Evolutionary conservation across 2,888 invertebrate genomes (phyloP), one percentile per base, ranked within the genome.

Genomic region (Diloba caeruleocephala): DNA sequence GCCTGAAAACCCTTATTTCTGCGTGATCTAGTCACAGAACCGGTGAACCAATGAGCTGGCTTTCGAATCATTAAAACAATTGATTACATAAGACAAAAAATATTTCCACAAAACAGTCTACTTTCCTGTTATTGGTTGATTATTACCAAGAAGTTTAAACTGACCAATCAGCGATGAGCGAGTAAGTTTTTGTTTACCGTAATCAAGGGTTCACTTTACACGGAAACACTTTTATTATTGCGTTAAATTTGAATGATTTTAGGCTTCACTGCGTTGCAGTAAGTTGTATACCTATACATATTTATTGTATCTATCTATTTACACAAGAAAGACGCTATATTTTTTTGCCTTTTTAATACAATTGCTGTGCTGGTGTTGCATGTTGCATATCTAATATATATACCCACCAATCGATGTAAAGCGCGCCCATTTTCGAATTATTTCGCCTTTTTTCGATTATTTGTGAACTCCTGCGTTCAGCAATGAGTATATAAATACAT

Each of bases 281-380:
- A 73, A 28, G 50, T 31, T 42, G n/a, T 29, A 43, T 37, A 42
- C 1, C 14, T 1, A 28, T 2, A 8, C 17, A 31, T 45, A 31
- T 44, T 28, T 21, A 38, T 42, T 17, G 9, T 12, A 5, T 36
- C 44, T 21, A 1, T 21, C 21, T 7, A 21, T 38, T 38, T 12
- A 6, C 44, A 26, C 9, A 23, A 10, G 8, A 13, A 3, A 17
- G 36, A 46, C 12, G 69, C 57, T 64, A 68, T 68, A 57, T 72
- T 68, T 25, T 39, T 33, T 25, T 21, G 15, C 3, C 34, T 45
- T 53, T 45, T 60, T 12, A 32, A 34, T 48, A 28, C 21, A 32
- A 49, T 61, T 71, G 59, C 48, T 53, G 64, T 66, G 56, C 45
- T n/a, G 50, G 32, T 55, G 46, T 72, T 66, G 76, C 68, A 64